Base-by-base conservation (phyloP, 2,797 vertebrate genomes). In the Euphonia xanthogaster region DNA sequence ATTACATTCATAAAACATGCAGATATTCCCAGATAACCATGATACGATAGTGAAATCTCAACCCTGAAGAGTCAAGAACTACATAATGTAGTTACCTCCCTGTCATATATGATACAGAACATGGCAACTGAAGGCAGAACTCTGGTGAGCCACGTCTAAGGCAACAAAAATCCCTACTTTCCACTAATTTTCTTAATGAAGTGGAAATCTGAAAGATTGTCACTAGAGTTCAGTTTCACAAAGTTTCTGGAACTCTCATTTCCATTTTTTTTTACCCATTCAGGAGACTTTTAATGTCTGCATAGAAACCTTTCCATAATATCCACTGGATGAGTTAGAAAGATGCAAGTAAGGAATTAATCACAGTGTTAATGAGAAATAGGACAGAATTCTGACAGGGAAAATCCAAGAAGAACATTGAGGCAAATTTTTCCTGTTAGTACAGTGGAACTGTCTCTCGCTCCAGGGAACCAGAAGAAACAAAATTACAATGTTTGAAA, bases 401-500 rank as follows among this genome's bases (percentile, higher is more conserved):
- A 95, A 96, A 96, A 92, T 88, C 47, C 47, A 83, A 83, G 53
- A 76, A 85, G 65, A 86, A 57, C 23, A 83, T 3, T 73, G 58
- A 89, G 24, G 45, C 65, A 96, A 91, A 33, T 68, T 92, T 96
- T 96, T 96, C 86, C 96, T 92, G 63, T 83, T 86, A 35, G 25
- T 47, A 47, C 53, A 72, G 82, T 63, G 75, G 51, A 94, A 91
- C 16, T 60, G 17, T 20, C 19, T 88, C 68, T 86, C 72, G 83
- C 58, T 91, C 75, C 20, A 73, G n/a, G 27, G 78, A 94, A 88
- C 12, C 6, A 79, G 62, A 74, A 87, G 31, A 77, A 85, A 76
- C 25, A 68, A 25, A 71, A 45, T 48, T 35, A 48, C 2, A n/a
- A 30, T 48, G 37, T 66, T 92, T 45, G 80, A 87, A 96, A 83